Evolutionary conservation across 2,797 vertebrate species (phyloP).

Genomic region (Carapus acus): DNA sequence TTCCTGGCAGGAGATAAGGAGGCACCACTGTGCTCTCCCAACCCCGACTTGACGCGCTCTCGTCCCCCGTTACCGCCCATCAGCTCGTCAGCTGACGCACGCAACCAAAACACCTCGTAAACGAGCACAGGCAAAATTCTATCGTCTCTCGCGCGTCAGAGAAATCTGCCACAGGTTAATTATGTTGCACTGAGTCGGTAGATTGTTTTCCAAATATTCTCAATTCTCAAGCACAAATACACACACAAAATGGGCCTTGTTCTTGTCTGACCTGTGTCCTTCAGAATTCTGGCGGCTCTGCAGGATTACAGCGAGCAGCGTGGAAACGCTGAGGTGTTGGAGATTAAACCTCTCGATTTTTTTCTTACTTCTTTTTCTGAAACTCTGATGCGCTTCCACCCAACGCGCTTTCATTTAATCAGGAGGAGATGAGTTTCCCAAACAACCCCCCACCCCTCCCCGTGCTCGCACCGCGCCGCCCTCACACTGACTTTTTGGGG

Average conservation of each 20-base stretch:
- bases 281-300: slow-evolving; percentile 55
- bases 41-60: slow-evolving; percentile 3
- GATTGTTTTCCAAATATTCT: too few species aligned
- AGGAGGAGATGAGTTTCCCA: slow-evolving; percentile 26
- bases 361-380: slow-evolving; percentile 49
- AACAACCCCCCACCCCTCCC: background rate
- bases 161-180: too few species aligned
- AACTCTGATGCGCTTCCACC: slow-evolving; percentile 6
- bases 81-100: slow-evolving; percentile 29
- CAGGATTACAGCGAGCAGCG: slow-evolving; percentile 38
- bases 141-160: too few species aligned
- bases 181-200: too few species aligned
- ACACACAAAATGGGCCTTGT: slow-evolving; percentile 34
- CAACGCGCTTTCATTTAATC: too few species aligned
- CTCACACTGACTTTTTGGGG: slow-evolving; percentile 17
- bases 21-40: too few species aligned
- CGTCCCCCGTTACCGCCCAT: background rate
- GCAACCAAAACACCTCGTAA: slow-evolving; percentile 29
- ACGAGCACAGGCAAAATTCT: too few species aligned
- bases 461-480: slow-evolving; percentile 17
- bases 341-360: slow-evolving; percentile 52
- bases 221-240: too few species aligned
- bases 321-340: slow-evolving; percentile 18
- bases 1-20: too few species aligned
- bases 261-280: slow-evolving; percentile 40